Conservation (phyloP, 2,888 invertebrate genomes). For the Melieria omissa region DNA sequence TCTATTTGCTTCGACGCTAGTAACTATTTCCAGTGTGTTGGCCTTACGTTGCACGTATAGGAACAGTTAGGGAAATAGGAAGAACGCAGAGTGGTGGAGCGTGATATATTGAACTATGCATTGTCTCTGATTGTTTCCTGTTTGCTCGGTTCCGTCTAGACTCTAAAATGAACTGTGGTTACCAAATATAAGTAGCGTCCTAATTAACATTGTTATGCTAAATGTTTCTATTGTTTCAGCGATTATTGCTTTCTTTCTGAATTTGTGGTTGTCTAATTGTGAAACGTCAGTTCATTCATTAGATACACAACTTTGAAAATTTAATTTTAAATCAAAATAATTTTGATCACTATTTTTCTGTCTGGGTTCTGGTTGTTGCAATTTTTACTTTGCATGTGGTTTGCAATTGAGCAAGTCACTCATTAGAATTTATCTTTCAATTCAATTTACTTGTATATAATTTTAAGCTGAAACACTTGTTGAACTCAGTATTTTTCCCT, state of each 20-base stretch:
- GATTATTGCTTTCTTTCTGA: conserved; percentile 8
- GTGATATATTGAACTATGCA: too few species aligned
- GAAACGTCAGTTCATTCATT: conserved; percentile 5
- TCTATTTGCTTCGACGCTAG: too few species aligned
- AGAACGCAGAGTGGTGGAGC: too few species aligned
- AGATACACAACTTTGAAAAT: not conserved
- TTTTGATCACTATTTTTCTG: conserved; percentile 3
- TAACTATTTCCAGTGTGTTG: too few species aligned
- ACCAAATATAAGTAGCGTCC: too few species aligned
- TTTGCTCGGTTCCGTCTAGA: too few species aligned
- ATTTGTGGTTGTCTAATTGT: not conserved
- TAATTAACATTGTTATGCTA: not conserved
- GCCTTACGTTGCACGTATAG: too few species aligned
- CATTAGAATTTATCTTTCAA: not conserved
- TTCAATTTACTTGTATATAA: conserved; percentile 1
- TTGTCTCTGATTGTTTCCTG: too few species aligned
- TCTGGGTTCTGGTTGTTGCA: not conserved
- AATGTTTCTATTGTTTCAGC: conserved; percentile 1
- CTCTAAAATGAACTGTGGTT: too few species aligned
- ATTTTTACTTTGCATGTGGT: not conserved
- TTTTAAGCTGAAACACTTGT: too few species aligned
- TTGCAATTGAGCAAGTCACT: not conserved
- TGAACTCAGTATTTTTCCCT: not conserved
- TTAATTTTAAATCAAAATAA: conserved; percentile 6
- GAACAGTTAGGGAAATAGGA: too few species aligned